phyloP scores from a whole-genome alignment of 1,140 invertebrate species.

The Acromyrmex heyeri region DNA sequence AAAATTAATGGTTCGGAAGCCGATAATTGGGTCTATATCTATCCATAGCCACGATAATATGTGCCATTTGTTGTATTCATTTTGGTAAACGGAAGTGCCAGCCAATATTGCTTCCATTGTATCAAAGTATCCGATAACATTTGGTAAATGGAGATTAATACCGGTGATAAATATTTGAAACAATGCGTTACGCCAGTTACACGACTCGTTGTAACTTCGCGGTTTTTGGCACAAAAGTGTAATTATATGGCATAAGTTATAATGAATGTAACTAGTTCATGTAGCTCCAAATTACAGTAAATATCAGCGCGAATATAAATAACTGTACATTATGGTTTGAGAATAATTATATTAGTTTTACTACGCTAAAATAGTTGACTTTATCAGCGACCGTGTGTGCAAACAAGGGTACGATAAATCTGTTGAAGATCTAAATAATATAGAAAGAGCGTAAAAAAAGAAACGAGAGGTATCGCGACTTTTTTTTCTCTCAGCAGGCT shows the following conservation, averaged over 20 bases:
- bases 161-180: slow-evolving; percentile 21
- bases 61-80: background rate
- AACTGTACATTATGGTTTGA: background rate
- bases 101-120: background rate
- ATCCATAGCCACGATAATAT: slow-evolving; percentile 9
- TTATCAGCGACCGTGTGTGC: background rate
- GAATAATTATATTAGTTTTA: slow-evolving; percentile 3
- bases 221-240: background rate
- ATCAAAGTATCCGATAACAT: background rate
- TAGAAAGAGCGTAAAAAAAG: background rate
- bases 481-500: slow-evolving; percentile 36
- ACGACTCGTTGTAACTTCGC: slow-evolving; percentile 19
- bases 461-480: slow-evolving; percentile 1
- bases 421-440: slow-evolving; percentile 32
- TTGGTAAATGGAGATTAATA: slow-evolving; percentile 1
- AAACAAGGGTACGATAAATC: slow-evolving; percentile 45
- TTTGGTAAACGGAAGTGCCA: background rate
- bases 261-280: background rate
- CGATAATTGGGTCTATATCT: slow-evolving; percentile 44
- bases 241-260: background rate
- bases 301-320: slow-evolving; percentile 26
- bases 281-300: background rate
- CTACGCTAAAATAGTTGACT: background rate
- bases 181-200: background rate
- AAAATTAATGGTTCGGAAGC: slow-evolving; percentile 54